Conservation (phyloP, 2,797 vertebrate genomes). For the Aphelocoma californica region DNA sequence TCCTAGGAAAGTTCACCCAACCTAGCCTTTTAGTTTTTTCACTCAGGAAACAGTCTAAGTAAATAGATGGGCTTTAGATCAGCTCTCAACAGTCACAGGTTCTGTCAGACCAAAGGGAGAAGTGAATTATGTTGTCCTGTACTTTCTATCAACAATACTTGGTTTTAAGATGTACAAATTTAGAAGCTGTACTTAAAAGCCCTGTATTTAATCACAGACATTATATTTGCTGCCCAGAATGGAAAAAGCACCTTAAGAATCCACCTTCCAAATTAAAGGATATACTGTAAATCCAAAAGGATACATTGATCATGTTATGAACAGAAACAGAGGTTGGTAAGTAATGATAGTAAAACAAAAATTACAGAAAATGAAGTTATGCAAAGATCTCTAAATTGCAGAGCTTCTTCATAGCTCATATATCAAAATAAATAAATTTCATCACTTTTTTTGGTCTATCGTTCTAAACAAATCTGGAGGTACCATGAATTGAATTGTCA, state of each 20-base stretch:
- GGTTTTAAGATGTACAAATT: background rate
- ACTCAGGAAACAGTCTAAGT: background rate
- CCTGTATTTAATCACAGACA: background rate
- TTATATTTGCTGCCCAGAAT: background rate
- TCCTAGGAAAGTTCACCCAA: background rate
- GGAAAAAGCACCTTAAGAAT: background rate
- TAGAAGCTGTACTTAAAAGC: background rate
- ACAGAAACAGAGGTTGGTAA: background rate
- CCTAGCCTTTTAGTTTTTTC: background rate
- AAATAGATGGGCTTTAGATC: background rate
- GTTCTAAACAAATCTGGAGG: background rate
- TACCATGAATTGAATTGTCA: background rate
- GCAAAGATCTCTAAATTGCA: background rate
- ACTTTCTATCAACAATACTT: background rate
- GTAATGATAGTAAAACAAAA: background rate
- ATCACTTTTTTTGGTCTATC: background rate
- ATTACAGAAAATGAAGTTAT: background rate
- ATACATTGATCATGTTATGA: background rate
- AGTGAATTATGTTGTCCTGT: background rate
- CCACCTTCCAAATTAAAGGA: background rate
- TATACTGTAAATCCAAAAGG: background rate
- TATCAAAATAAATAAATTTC: conserved; percentile 1
- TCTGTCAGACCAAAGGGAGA: background rate
- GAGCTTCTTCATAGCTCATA: background rate
- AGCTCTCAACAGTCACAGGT: background rate